Base-by-base conservation (phyloP, 2,888 invertebrate species). In the Drosophila mercatorum region DNA sequence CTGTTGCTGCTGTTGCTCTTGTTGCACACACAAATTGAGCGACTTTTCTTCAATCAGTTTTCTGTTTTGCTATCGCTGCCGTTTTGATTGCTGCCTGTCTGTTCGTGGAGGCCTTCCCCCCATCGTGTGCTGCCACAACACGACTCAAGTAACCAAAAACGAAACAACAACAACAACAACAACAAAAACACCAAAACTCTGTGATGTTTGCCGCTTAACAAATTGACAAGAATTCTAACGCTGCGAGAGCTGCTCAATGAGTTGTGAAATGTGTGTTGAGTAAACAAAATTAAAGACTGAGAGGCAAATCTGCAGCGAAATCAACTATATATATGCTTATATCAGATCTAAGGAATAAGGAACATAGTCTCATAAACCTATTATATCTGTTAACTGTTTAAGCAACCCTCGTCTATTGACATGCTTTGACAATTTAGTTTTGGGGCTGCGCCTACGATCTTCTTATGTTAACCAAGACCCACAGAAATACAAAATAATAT, bases 131-230 rank as follows among this genome's bases (percentile, higher is more conserved):
- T 44, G 56, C 41, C 67, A 72, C 58, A 72, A 78, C 68, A 22
- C 56, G 60, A 67, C 49, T 61, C 61, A 72, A 78, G 78, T 38
- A 80, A 69, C 64, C 55, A 68, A 80, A 72, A 63, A 53, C 14
- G 26, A 51, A 36, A 57, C 44, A 41, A 34, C 44, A 44, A 53
- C 17, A 17, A 53, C 17, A 17, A 17, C 17, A 17, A 17, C 17
- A 17, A 17, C 17, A 71, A 61, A 22, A 61, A 44, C n/a, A 34
- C 34, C 40, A 46, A 26, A 26, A 44, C 38, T 55, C 61, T 76
- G 31, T 82, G 85, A 89, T 85, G 75, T 86, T 82, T 85, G 90
- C 85, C 85, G 85, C 78, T 69, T 68, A 69, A 83, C 84, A 88
- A 88, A 86, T 86, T 89, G 84, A 85, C 84, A 87, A 87, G 79